Percentiles rank a stretch among this genome's conserved stretches.
Conservation (phyloP, 2,113 vertebrate genomes). For the Synodontis membranacea region DNA sequence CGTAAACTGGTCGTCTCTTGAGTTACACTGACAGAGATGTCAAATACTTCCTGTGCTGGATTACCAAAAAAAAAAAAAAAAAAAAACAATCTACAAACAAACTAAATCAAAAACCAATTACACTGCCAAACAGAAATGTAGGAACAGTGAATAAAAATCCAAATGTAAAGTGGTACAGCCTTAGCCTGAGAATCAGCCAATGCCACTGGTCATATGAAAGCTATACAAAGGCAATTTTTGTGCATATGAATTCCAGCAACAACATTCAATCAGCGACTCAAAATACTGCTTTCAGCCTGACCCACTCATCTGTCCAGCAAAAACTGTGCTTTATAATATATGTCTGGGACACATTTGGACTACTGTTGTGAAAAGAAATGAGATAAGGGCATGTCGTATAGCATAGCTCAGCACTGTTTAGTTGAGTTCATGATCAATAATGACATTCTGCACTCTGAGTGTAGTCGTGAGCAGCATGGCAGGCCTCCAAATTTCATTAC, state of each 20-base stretch:
- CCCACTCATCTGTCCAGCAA: neutral
- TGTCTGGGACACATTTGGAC: neutral
- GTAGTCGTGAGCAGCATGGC: slow-evolving; percentile 36
- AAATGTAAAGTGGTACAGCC: neutral
- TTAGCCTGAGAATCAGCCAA: neutral
- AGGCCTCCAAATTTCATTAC: slow-evolving; percentile 48
- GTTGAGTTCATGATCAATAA: slow-evolving; percentile 26
- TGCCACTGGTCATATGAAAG: neutral
- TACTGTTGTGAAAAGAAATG: neutral
- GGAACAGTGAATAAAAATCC: neutral
- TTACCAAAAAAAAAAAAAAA: neutral
- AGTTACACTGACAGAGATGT: neutral
- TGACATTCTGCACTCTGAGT: neutral
- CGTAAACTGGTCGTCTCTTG: neutral
- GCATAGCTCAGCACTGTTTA: neutral
- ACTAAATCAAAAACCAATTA: neutral
- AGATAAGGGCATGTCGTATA: neutral
- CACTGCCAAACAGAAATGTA: neutral
- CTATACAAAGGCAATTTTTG: neutral
- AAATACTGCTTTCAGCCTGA: neutral
- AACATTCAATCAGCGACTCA: neutral
- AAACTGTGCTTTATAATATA: neutral
- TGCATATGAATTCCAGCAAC: neutral
- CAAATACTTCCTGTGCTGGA: neutral
- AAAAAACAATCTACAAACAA: neutral